Conservation (phyloP, 2,113 vertebrate species). For the Bubo scandiacus region DNA sequence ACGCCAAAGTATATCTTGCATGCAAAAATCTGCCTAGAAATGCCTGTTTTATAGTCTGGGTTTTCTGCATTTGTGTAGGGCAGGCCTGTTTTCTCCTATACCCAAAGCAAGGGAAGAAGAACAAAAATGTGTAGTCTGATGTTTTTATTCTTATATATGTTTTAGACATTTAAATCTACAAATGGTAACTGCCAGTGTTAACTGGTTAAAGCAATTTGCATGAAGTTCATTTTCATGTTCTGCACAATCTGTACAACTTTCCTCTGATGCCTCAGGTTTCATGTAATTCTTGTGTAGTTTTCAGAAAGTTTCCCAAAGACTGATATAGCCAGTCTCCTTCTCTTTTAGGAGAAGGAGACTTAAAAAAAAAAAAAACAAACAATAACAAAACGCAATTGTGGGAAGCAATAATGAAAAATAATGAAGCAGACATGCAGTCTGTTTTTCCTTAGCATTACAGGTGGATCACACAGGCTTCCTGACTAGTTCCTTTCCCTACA, state of each 20-base stretch:
- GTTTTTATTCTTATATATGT: not conserved
- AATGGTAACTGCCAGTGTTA: not conserved
- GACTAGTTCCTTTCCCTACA: not conserved
- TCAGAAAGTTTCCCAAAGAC: not conserved
- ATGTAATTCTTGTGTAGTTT: not conserved
- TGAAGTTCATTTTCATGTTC: not conserved
- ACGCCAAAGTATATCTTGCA: not conserved
- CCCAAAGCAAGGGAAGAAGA: not conserved
- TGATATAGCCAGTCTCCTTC: not conserved
- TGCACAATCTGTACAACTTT: not conserved
- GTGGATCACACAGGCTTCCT: not conserved
- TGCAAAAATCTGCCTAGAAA: not conserved
- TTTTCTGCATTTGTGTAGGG: not conserved
- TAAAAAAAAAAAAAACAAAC: not conserved
- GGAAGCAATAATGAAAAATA: not conserved
- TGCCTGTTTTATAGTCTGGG: not conserved
- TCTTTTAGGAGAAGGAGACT: too few relatives aligned
- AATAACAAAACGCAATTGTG: not conserved
- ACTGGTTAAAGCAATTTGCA: not conserved
- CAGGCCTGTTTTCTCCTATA: not conserved
- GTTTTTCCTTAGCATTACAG: not conserved
- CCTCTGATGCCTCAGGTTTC: not conserved
- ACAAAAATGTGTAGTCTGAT: not conserved
- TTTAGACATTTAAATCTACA: not conserved
- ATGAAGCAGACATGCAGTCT: not conserved